Base-by-base conservation (phyloP, 2,888 invertebrate species). In the Macropis europaea region DNA sequence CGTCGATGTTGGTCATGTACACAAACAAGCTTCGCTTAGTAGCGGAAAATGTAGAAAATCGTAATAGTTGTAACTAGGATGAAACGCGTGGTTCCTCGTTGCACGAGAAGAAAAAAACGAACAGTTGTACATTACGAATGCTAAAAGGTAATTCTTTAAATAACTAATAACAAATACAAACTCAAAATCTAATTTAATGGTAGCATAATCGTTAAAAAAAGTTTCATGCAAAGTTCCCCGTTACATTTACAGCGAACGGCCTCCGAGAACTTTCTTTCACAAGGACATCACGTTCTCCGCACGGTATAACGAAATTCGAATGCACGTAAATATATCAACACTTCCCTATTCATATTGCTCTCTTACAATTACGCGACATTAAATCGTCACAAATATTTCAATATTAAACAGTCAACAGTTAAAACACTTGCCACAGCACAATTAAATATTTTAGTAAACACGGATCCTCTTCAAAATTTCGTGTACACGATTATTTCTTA, bases 1-100 rank as follows among this genome's bases (percentile, higher is more conserved):
- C 88, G 83, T 87, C 87, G 88, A 89, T 88, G 89, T 88, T 88
- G 89, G 89, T 88, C 87, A 83, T 79, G 34, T 52, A 62, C 42
- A 24, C 32, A 69, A 47, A 54, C 54, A 60, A 60, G 40, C 22
- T 30, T 50, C 24, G 6, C 30, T 48, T 43, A 36, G 43, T 42
- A 22, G 32, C 43, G 13, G 30, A 50, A 32, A 9, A n/a, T 68
- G 54, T 48, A 22, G 13, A 48, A 42, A 69, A 50, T 38, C 50
- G 38, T 36, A 54, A 43, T 50, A 69, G n/a, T n/a, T 59, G 34
- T 24, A 60, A 69, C 36, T 50, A 60, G 19, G 42, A 42, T 42
- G 26, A 54, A 69, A 61, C 48, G 48, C 52, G 26, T 19, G 32
- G 11, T 36, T 47, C 54, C 7, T 38, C 30, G 19, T 15, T 19